A percentile compares a stretch with the other conserved stretches of the same genome.
Conservation (phyloP, 2,888 invertebrate species). For the Metallyticus violacea region DNA sequence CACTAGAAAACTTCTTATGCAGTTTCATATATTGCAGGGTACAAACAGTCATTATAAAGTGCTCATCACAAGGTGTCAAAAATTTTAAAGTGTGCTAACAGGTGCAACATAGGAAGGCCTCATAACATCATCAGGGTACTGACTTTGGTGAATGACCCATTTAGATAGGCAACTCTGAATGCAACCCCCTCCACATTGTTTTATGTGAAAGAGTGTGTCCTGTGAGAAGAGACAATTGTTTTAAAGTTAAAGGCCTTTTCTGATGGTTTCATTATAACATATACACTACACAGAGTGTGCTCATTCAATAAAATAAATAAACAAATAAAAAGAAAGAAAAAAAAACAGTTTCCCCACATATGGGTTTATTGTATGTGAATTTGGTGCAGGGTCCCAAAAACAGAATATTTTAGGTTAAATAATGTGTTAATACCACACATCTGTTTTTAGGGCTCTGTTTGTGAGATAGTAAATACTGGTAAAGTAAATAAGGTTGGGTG, state of each 20-base stretch:
- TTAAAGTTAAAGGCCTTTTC: not conserved
- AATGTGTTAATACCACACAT: not conserved
- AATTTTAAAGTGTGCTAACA: not conserved
- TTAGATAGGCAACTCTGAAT: not conserved
- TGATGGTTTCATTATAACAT: not conserved
- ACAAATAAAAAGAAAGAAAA: not conserved
- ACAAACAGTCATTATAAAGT: not conserved
- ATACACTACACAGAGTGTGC: not conserved
- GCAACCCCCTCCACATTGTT: not conserved
- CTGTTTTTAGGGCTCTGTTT: not conserved
- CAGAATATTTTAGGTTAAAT: not conserved
- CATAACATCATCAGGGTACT: not conserved
- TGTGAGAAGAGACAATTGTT: not conserved
- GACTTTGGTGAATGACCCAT: not conserved
- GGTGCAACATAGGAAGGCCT: not conserved
- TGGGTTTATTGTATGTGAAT: not conserved
- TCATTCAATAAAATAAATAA: not conserved
- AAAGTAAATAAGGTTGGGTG: not conserved
- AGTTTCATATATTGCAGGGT: conserved; percentile 9
- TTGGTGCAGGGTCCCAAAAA: not conserved
- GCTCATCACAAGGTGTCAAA: not conserved
- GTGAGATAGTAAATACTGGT: not conserved
- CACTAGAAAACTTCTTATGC: not conserved
- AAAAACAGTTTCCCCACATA: not conserved
- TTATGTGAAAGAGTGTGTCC: not conserved